Evolutionary conservation across 2,113 vertebrate genomes (phyloP).

Genomic region (Peromyscus leucopus): DNA sequence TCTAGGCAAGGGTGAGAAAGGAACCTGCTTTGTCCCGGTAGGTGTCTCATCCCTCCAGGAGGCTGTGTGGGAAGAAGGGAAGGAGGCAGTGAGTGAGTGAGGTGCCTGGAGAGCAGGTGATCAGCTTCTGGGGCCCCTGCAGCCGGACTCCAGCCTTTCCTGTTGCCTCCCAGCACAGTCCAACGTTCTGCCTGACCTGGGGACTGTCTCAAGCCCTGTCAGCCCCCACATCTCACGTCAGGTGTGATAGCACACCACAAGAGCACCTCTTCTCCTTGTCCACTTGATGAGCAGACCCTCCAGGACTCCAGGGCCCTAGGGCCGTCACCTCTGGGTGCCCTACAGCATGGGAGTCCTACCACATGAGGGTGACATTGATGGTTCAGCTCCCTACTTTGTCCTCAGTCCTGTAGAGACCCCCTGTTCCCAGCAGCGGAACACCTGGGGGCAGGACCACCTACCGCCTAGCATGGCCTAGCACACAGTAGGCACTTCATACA

Average conservation of each 20-base stretch:
- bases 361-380: neutral
- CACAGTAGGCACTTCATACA: neutral
- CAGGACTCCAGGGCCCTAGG: accelerated
- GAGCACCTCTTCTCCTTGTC: neutral
- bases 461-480: too few relatives aligned
- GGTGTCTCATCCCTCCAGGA: neutral
- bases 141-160: neutral
- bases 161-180: neutral
- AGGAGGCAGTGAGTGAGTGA: neutral
- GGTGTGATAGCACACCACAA: accelerated
- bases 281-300: neutral
- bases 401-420: neutral
- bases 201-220: neutral
- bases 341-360: neutral
- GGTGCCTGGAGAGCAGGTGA: neutral
- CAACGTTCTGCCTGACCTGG: neutral
- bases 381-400: neutral
- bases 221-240: neutral
- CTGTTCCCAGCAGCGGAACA: neutral
- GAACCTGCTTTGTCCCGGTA: neutral
- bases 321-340: neutral
- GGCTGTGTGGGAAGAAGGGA: too few relatives aligned
- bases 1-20: neutral
- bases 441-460: neutral
- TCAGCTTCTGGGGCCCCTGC: too few relatives aligned